Conservation (phyloP, 2,113 vertebrate genomes). For the Cyphomyrus discorhynchus region DNA sequence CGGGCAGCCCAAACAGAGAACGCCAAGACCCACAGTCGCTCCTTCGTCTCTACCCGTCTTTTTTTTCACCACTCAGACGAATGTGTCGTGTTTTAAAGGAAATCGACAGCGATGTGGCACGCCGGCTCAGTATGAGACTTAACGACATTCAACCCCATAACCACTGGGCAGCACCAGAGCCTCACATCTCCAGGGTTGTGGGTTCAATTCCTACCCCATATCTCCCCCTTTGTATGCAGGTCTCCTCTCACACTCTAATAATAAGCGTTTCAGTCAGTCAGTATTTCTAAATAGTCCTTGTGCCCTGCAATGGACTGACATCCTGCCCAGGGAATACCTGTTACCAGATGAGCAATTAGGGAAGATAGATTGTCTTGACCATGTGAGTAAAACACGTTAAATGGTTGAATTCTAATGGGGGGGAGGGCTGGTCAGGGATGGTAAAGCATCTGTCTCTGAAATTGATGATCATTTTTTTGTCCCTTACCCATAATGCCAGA, state of each 20-base stretch:
- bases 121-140: background rate
- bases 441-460: background rate
- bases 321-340: background rate
- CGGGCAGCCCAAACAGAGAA: background rate
- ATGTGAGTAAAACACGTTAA: background rate
- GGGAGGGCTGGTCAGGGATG: background rate
- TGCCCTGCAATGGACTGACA: background rate
- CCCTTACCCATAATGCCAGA: background rate
- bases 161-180: background rate
- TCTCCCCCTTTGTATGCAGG: background rate
- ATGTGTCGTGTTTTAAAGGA: background rate
- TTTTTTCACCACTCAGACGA: background rate
- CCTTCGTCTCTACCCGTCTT: background rate
- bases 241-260: background rate
- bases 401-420: background rate
- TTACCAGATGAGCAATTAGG: background rate
- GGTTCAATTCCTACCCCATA: background rate
- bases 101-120: background rate
- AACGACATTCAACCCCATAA: background rate
- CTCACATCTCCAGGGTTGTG: background rate
- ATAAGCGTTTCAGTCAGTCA: background rate
- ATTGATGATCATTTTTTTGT: background rate
- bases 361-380: background rate
- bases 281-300: background rate
- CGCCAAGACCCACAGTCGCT: background rate